phyloP scores from a whole-genome alignment of 2,113 vertebrate species.

The Chaetops frenatus region DNA sequence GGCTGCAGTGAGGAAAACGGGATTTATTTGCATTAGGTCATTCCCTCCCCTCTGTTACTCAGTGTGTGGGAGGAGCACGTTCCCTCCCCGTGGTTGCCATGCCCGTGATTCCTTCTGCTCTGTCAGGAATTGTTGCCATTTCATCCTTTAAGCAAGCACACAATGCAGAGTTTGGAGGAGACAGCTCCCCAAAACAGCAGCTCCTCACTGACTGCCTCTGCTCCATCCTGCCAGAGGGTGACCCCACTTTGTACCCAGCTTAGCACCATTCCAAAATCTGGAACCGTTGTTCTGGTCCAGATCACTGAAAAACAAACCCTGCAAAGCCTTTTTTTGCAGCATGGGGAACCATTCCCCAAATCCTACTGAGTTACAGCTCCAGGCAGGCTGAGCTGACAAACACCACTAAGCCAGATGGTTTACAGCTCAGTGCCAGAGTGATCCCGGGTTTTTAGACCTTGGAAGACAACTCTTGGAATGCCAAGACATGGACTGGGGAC shows the following conservation, averaged over 20 bases:
- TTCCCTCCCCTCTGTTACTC: neutral
- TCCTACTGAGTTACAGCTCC: neutral
- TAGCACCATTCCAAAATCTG: neutral
- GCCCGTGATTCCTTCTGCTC: neutral
- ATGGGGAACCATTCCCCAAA: neutral
- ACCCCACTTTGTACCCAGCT: neutral
- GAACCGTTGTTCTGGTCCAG: neutral
- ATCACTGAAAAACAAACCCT: neutral
- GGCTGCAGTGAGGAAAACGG: neutral
- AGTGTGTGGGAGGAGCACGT: neutral
- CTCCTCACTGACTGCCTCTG: neutral
- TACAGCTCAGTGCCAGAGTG: neutral
- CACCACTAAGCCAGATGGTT: neutral
- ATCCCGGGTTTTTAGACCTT: neutral
- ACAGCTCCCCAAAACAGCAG: neutral
- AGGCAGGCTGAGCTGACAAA: neutral
- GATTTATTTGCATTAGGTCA: neutral
- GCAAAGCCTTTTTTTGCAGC: neutral
- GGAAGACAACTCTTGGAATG: neutral
- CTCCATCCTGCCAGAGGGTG: neutral
- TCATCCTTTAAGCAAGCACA: neutral
- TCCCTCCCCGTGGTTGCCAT: neutral
- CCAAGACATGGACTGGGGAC: neutral
- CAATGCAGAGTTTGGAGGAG: neutral
- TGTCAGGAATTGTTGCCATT: constrained; percentile 24